These are phyloP conservation scores for Catostomus latipinnis DNA, from an alignment of 2,797 vertebrate genomes.

Conservation along the genomic window DNA sequence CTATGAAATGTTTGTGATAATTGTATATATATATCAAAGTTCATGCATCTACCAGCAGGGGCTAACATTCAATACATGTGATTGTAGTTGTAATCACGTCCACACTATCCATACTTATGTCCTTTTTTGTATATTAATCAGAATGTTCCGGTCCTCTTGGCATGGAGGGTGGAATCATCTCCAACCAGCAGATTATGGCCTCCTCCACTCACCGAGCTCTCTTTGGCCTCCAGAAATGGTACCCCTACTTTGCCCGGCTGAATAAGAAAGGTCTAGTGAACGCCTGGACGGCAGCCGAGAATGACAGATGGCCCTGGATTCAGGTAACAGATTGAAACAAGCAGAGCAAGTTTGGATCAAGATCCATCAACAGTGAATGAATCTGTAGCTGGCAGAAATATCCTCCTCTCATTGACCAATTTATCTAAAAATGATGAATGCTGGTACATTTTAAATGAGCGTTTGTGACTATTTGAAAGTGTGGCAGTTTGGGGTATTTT, in stretches of 20 bases:
- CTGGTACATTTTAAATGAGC: neutral
- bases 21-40: too few species aligned
- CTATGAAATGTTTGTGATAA: too few species aligned
- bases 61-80: too few species aligned
- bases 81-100: too few species aligned
- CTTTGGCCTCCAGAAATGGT: slow-evolving; percentile 98
- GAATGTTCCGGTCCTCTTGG: slow-evolving; percentile 96
- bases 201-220: slow-evolving; percentile 97
- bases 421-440: slow-evolving; percentile 12
- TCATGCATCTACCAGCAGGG: too few species aligned
- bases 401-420: neutral
- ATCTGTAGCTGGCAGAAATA: slow-evolving; percentile 18
- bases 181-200: slow-evolving; percentile 98
- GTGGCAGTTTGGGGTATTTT: neutral
- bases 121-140: slow-evolving; percentile 61
- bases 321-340: slow-evolving; percentile 86
- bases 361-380: slow-evolving; percentile 32
- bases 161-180: slow-evolving; percentile 98
- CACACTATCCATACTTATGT: neutral
- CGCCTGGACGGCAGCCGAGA: slow-evolving; percentile 98
- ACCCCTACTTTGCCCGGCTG: slow-evolving; percentile 95
- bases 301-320: slow-evolving; percentile 99
- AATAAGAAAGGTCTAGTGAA: slow-evolving; percentile 99
- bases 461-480: too few species aligned
- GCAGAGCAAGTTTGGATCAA: slow-evolving; percentile 36